Evolutionary conservation across 2,113 vertebrate species (phyloP).

Genomic region (Periophthalmodon schlosseri): DNA sequence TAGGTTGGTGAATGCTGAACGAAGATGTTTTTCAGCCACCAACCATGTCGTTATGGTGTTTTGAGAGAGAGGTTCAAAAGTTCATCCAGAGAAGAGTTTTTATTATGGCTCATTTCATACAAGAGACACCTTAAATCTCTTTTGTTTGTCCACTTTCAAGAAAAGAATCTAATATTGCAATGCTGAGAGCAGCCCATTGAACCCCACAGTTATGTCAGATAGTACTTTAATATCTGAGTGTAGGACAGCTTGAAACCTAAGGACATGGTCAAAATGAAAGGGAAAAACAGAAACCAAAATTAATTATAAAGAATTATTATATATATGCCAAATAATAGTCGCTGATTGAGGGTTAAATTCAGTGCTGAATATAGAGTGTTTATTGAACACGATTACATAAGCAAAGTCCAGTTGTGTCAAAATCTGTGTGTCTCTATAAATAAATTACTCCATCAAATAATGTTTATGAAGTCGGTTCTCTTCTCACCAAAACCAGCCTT

Average conservation of each 20-base stretch:
- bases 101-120: constrained; percentile 37
- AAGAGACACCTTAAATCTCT: constrained; percentile 17
- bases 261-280: constrained; percentile 25
- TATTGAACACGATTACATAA: no score
- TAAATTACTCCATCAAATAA: no score
- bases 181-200: constrained; percentile 24
- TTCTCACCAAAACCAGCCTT: background rate
- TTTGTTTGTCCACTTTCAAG: constrained; percentile 30
- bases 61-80: constrained; percentile 30
- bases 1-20: constrained; percentile 54
- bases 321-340: background rate
- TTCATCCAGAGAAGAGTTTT: constrained; percentile 42
- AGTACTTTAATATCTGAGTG: constrained; percentile 36
- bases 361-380: background rate
- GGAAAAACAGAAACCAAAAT: background rate
- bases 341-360: background rate
- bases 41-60: constrained; percentile 35
- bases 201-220: constrained; percentile 29
- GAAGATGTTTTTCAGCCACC: constrained; percentile 52
- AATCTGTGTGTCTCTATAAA: no score
- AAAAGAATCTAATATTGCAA: constrained; percentile 46
- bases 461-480: no score
- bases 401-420: no score
- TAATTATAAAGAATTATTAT: no score
- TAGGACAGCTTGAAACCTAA: constrained; percentile 27